Percentiles rank a stretch among this genome's conserved stretches.
Evolutionary conservation across 2,797 vertebrate genomes (phyloP).

Genomic region (Trichosurus vulpecula): DNA sequence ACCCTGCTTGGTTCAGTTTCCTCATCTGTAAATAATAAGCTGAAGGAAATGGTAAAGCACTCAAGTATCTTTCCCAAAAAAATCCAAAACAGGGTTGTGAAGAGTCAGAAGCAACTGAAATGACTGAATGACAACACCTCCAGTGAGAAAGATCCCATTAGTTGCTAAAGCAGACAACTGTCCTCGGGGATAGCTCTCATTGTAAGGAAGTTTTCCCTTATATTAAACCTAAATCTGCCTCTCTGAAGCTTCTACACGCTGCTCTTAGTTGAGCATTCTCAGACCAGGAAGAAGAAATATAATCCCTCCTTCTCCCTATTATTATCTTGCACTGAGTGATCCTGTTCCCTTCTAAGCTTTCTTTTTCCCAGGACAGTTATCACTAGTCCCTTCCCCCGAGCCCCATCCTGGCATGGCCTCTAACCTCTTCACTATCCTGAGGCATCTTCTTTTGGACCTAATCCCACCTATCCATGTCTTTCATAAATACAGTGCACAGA

Average conservation of each 20-base stretch:
- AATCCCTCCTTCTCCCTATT: not conserved
- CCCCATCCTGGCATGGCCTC: not conserved
- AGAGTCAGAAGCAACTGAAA: not conserved
- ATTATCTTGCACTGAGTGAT: not conserved
- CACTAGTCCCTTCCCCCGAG: not conserved
- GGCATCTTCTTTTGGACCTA: too few species aligned
- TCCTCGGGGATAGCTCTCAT: not conserved
- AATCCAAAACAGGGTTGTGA: not conserved
- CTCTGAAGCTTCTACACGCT: not conserved
- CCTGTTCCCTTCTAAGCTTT: not conserved
- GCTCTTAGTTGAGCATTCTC: not conserved
- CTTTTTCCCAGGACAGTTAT: not conserved
- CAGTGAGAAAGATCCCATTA: not conserved
- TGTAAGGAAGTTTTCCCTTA: not conserved
- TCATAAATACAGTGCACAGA: not conserved
- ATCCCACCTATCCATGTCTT: not conserved
- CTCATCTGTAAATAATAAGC: not conserved
- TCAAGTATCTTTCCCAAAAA: not conserved
- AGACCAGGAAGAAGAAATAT: not conserved
- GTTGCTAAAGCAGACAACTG: not conserved
- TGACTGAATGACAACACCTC: not conserved
- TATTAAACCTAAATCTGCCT: not conserved
- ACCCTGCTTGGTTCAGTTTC: not conserved
- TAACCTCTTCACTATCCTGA: not conserved
- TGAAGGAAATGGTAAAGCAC: not conserved